Conservation (phyloP, 92 coral and sea anemone genomes). For the Zoanthus gigantus region DNA sequence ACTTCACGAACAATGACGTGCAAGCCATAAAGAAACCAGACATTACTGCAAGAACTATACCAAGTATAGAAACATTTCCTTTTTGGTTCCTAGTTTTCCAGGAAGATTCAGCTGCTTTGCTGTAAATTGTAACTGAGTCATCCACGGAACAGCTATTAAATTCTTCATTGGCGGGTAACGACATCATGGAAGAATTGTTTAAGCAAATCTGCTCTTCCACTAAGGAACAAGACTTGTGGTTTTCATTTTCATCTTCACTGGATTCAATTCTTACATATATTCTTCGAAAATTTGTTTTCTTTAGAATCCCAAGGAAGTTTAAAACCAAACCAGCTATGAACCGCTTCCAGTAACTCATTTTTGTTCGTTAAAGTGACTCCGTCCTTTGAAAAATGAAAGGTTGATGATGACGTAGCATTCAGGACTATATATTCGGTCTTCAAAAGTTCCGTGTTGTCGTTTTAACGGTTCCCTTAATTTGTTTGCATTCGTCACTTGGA, state of each 20-base stretch:
- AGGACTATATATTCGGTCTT: not conserved
- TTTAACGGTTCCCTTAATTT: not conserved
- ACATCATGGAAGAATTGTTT: not conserved
- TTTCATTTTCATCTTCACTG: conserved; percentile 12
- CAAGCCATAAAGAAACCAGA: conserved; percentile 50
- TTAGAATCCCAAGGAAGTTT: not conserved
- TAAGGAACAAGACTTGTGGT: not conserved
- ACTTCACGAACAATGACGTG: conserved; percentile 54
- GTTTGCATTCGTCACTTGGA: not conserved
- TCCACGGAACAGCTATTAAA: not conserved
- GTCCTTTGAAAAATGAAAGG: not conserved
- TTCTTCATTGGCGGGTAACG: not conserved
- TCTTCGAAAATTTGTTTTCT: not conserved
- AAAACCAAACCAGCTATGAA: not conserved
- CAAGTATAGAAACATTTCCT: conserved; percentile 16
- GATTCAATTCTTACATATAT: conserved; percentile 24
- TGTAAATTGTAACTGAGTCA: not conserved
- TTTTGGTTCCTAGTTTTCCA: not conserved
- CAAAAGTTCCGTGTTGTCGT: conserved; percentile 22
- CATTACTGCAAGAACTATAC: conserved; percentile 36
- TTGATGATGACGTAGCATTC: conserved; percentile 30
- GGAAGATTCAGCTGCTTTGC: not conserved
- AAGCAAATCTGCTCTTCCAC: not conserved
- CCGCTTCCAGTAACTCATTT: not conserved
- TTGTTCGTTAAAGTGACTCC: not conserved